These are phyloP conservation scores for Lanistes nyassanus DNA, from an alignment of 1,140 invertebrate genomes.

Conservation along the genomic window DNA sequence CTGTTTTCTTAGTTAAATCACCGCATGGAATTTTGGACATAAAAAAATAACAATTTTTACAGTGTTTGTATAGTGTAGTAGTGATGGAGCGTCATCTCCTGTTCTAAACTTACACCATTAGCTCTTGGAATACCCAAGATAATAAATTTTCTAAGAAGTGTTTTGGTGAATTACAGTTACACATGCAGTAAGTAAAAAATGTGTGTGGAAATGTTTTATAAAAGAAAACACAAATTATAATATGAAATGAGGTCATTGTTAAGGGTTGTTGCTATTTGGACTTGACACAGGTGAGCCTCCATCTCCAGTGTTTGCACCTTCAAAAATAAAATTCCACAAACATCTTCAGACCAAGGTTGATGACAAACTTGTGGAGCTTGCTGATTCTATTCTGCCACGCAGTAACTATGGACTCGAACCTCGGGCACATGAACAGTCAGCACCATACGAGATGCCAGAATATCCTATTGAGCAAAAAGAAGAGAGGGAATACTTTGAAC, in stretches of 20 bases:
- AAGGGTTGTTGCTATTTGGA: too few species aligned
- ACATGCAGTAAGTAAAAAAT: not conserved
- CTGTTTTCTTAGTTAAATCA: too few species aligned
- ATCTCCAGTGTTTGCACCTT: conserved; percentile 43
- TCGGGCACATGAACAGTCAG: conserved; percentile 33
- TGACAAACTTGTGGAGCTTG: conserved; percentile 53
- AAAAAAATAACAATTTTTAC: too few species aligned
- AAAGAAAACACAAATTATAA: too few species aligned
- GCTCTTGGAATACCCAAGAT: too few species aligned
- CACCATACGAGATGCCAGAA: conserved; percentile 90
- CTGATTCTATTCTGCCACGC: conserved; percentile 42
- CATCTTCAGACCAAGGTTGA: conserved; percentile 47
- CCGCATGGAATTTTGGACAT: too few species aligned
- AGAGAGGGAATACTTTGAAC: conserved; percentile 89
- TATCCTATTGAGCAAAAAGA: conserved; percentile 98
- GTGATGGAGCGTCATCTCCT: too few species aligned
- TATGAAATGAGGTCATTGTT: not conserved
- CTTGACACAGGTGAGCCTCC: conserved; percentile 17
- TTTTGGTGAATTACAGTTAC: not conserved
- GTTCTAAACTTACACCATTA: too few species aligned
- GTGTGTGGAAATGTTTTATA: too few species aligned
- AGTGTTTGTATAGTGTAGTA: too few species aligned
- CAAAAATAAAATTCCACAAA: conserved; percentile 50
- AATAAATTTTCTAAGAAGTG: too few species aligned
- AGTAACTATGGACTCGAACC: conserved; percentile 28